These are phyloP conservation scores for Hyaena hyaena DNA, from an alignment of 2,113 vertebrate species.

Conservation along the genomic window DNA sequence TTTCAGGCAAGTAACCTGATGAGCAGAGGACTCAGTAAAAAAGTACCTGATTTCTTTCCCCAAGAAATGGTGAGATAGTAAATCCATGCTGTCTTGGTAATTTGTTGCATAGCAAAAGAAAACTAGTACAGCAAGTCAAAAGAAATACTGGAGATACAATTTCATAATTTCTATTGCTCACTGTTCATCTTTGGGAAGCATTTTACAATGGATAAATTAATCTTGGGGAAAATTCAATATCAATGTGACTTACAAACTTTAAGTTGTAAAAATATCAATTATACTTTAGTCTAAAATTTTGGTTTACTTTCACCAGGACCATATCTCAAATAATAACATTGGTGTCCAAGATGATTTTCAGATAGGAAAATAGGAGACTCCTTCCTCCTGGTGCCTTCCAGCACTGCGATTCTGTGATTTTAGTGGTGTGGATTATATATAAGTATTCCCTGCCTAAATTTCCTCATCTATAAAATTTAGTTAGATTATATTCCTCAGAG, in stretches of 20 bases:
- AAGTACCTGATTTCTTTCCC: not conserved
- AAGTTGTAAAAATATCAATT: not conserved
- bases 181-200: not conserved
- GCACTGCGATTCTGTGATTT: not conserved
- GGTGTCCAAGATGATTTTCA: not conserved
- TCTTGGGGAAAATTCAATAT: not conserved
- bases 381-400: not conserved
- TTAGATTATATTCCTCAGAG: not conserved
- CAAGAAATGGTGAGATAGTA: not conserved
- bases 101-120: not conserved
- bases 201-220: not conserved
- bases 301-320: not conserved
- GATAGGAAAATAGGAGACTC: not conserved
- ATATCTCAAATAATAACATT: not conserved
- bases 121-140: not conserved
- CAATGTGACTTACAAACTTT: not conserved
- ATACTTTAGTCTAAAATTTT: not conserved
- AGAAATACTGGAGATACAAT: not conserved
- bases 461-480: not conserved
- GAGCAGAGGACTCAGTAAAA: not conserved
- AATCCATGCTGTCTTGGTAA: not conserved
- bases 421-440: not conserved
- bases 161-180: not conserved
- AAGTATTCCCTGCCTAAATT: not conserved
- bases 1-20: not conserved